These are phyloP conservation scores for Heteropelma amictum DNA, from an alignment of 2,888 invertebrate species.

Conservation along the genomic window DNA sequence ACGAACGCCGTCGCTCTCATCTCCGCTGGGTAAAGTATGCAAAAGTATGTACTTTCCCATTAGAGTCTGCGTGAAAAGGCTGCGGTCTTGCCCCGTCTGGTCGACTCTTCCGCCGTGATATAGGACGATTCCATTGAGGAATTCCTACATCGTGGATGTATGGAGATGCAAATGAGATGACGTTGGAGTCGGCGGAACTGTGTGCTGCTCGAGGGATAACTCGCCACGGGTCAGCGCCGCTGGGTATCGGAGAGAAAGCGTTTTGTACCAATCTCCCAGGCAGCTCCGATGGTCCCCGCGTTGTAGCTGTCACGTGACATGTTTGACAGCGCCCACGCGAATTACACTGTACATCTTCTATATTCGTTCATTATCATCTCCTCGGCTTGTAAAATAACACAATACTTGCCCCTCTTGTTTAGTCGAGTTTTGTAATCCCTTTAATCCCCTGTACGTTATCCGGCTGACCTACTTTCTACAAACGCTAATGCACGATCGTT, in stretches of 20 bases:
- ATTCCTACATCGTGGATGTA: conserved; percentile 47
- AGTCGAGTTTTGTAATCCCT: conserved; percentile 29
- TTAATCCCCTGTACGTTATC: conserved; percentile 33
- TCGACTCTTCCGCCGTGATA: too few species aligned
- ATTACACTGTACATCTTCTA: not conserved
- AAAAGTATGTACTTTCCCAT: conserved; percentile 57
- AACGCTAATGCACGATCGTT: conserved; percentile 17
- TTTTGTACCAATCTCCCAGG: conserved; percentile 1
- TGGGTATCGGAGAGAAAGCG: not conserved
- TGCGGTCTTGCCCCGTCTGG: conserved; percentile 12
- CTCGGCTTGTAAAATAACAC: conserved; percentile 49
- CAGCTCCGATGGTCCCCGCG: conserved; percentile 27
- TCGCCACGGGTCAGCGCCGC: conserved; percentile 19
- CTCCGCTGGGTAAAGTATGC: conserved; percentile 49
- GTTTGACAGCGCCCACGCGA: not conserved
- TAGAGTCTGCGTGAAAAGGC: conserved; percentile 36
- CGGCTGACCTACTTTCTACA: conserved; percentile 42
- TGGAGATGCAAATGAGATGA: conserved; percentile 54
- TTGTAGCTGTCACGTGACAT: conserved; percentile 50
- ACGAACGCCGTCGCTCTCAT: not conserved
- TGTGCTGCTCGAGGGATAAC: conserved; percentile 4
- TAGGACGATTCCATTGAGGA: too few species aligned
- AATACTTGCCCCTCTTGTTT: conserved; percentile 7
- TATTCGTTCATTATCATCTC: conserved; percentile 30
- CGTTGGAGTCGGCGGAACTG: conserved; percentile 54